phyloP scores from a whole-genome alignment of 2,888 invertebrate genomes.

The Thysanoteuthis rhombus region DNA sequence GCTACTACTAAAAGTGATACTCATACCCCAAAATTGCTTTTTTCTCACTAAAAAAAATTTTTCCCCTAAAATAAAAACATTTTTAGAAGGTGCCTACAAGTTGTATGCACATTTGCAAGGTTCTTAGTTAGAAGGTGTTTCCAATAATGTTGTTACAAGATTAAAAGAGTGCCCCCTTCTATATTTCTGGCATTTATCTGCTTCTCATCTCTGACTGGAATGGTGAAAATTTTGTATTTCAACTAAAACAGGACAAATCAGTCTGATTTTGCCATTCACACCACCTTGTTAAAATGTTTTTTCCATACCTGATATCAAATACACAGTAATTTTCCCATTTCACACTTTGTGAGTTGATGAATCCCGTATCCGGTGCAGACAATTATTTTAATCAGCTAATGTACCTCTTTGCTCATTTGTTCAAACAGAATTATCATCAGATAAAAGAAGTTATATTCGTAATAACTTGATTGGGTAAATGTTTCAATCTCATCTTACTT shows the following conservation, averaged over 20 bases:
- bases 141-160: too few relatives aligned
- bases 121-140: too few relatives aligned
- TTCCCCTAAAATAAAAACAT: too few relatives aligned
- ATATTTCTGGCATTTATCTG: not conserved
- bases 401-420: not conserved
- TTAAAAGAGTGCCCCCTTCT: not conserved
- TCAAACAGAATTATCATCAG: too few relatives aligned
- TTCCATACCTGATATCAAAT: not conserved
- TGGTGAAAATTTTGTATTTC: not conserved
- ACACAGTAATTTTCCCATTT: not conserved
- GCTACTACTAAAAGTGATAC: too few relatives aligned
- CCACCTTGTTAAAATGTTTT: not conserved
- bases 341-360: not conserved
- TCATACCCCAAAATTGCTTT: too few relatives aligned
- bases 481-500: too few relatives aligned
- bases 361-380: not conserved
- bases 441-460: too few relatives aligned
- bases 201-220: not conserved
- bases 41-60: too few relatives aligned
- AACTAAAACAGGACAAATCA: not conserved
- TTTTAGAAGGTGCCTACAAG: too few relatives aligned
- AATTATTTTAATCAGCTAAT: not conserved
- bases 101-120: too few relatives aligned
- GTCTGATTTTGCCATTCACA: not conserved
- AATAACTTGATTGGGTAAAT: too few relatives aligned